phyloP scores from a whole-genome alignment of 2,797 vertebrate species.

The Lerista edwardsae region DNA sequence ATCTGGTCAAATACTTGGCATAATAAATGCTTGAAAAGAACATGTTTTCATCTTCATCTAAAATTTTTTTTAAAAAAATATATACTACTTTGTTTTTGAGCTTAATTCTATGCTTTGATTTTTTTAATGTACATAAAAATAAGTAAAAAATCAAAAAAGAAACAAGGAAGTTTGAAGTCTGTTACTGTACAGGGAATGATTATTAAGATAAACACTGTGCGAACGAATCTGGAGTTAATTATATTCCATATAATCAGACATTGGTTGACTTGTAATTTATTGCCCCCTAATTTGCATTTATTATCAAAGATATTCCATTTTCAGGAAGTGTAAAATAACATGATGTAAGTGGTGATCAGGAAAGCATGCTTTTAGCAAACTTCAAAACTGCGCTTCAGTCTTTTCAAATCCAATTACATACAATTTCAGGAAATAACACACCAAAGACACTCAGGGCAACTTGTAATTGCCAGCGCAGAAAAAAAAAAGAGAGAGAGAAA shows the following conservation, averaged over 20 bases:
- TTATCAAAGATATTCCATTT: constrained; percentile 83
- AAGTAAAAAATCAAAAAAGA: not conserved
- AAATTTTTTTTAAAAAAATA: too few species aligned
- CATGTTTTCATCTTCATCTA: not conserved
- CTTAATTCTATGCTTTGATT: constrained; percentile 24
- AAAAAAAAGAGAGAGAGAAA: constrained; percentile 53
- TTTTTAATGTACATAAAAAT: not conserved
- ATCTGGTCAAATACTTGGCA: constrained; percentile 45
- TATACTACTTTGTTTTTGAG: not conserved
- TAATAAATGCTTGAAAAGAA: not conserved
- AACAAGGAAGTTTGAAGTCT: constrained; percentile 54
- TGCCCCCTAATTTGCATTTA: constrained; percentile 82
- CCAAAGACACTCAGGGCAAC: constrained; percentile 31
- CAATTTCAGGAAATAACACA: constrained; percentile 71
- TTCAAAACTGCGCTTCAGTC: constrained; percentile 66
- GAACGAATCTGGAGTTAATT: constrained; percentile 72
- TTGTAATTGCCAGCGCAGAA: constrained; percentile 58
- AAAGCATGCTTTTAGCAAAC: constrained; percentile 65
- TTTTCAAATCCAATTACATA: constrained; percentile 64
- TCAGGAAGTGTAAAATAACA: constrained; percentile 74
- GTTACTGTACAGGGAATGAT: constrained; percentile 62
- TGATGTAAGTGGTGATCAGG: constrained; percentile 73
- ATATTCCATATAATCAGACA: constrained; percentile 72
- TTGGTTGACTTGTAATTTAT: constrained; percentile 83
- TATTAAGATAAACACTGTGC: constrained; percentile 71